Conservation (phyloP, 2,888 invertebrate genomes). For the Lasius fuliginosus region DNA sequence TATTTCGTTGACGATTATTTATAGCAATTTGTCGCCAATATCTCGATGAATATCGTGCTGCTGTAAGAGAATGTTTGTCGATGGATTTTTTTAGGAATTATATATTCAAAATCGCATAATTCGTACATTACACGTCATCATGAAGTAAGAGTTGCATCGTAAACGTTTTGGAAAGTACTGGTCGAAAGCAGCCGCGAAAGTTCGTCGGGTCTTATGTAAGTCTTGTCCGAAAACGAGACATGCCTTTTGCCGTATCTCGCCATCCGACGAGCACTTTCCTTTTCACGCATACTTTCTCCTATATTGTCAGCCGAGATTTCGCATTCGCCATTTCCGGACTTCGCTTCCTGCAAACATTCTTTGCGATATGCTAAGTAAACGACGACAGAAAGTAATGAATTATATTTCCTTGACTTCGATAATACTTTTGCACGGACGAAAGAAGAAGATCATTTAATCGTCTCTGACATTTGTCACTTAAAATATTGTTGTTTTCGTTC, state of each 20-base stretch:
- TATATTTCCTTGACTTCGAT: background rate
- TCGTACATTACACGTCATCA: background rate
- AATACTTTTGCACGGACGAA: background rate
- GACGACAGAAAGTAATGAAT: background rate
- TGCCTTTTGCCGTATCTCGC: conserved; percentile 29
- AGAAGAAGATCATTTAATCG: background rate
- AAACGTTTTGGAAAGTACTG: conserved; percentile 16
- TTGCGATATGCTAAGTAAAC: background rate
- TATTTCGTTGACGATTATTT: background rate
- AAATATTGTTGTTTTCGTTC: background rate
- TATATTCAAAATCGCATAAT: background rate
- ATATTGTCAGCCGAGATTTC: conserved; percentile 5
- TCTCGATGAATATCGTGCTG: background rate
- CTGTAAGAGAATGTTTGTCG: background rate
- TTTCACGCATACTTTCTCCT: conserved; percentile 82
- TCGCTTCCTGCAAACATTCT: background rate
- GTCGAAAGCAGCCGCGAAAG: conserved; percentile 66
- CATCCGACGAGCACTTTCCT: conserved; percentile 79
- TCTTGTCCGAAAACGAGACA: conserved; percentile 49
- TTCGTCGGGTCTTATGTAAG: conserved; percentile 64
- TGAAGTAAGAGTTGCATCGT: conserved; percentile 1
- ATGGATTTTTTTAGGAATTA: background rate
- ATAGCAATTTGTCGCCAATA: conserved; percentile 5
- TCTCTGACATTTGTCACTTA: background rate
- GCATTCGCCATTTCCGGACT: background rate